These are phyloP conservation scores for Chironomus striatipennis DNA, from an alignment of 1,140 invertebrate genomes.

Conservation along the genomic window DNA sequence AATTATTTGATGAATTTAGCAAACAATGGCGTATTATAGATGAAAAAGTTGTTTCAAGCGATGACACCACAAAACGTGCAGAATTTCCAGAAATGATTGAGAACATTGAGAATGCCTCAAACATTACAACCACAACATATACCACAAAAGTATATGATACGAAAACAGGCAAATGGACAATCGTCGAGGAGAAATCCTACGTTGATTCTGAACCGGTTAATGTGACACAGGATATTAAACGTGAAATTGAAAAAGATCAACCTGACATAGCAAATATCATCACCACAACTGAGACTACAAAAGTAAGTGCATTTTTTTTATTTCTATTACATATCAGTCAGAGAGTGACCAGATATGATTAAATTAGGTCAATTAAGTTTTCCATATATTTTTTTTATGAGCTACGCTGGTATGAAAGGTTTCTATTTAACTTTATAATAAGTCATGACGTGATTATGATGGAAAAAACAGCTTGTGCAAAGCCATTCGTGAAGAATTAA, in stretches of 20 bases:
- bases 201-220: conserved; percentile 36
- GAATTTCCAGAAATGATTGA: conserved; percentile 38
- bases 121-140: conserved; percentile 39
- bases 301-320: conserved; percentile 31
- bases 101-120: conserved; percentile 41
- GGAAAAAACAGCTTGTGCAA: too few relatives aligned
- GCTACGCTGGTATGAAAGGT: too few relatives aligned
- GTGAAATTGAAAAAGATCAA: conserved; percentile 41
- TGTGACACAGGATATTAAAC: conserved; percentile 40
- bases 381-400: too few relatives aligned
- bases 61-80: conserved; percentile 25
- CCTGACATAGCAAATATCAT: conserved; percentile 41
- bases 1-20: conserved; percentile 37
- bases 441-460: too few relatives aligned
- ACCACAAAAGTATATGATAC: conserved; percentile 40
- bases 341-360: too few relatives aligned
- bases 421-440: too few relatives aligned
- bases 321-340: too few relatives aligned
- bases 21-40: conserved; percentile 39
- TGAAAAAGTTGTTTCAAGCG: conserved; percentile 35
- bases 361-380: too few relatives aligned
- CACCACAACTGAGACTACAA: conserved; percentile 40
- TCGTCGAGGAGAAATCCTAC: conserved; percentile 40
- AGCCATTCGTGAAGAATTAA: too few relatives aligned
- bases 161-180: conserved; percentile 38